Evolutionary conservation across 2,113 vertebrate genomes (phyloP), one percentile per base, ranked within the genome.

Genomic region (Mesoclemmys tuberculata): DNA sequence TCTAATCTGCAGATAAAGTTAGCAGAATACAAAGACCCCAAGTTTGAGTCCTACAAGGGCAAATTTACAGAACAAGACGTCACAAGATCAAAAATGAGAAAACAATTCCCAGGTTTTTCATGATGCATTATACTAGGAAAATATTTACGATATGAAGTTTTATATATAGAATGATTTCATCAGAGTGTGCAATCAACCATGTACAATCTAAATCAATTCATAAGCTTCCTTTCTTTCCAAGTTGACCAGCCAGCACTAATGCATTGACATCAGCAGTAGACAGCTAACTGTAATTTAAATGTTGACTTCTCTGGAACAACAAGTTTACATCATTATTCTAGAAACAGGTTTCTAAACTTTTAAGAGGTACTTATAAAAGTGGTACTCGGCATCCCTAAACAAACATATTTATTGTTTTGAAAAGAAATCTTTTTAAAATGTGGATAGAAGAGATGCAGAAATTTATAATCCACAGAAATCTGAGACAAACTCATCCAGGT

Each of bases 141-240:
- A 94, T 92, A 87, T 27, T 89, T 44, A 84, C 90, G 89, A 89
- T 31, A 77, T 75, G 81, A 87, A 92, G 96, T 94, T 52, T 88
- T 95, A 97, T 78, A 80, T 78, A 94, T 31, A 84, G 92, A 96
- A 96, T 94, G 48, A 77, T 95, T 88, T 94, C 24, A 96, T 94
- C 92, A 93, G 75, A 26, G 8, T 49, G 64, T 61, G n/a, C 75
- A 97, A 97, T 94, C 94, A 95, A 87, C 86, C 90, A 84, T 89
- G 54, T 77, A 93, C 87, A 87, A 94, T 90, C 29, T 51, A 92
- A 96, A 96, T 94, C 87, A 88, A 88, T 88, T 86, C 90, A 90
- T 68, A 95, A 58, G 92, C 56, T 92, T 89, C 91, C 81, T 89
- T 44, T 90, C 94, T 88, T 48, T 80, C 87, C 56, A 90, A 80